phyloP scores from a whole-genome alignment of 1,140 invertebrate species.

The Drosophila baimaii region DNA sequence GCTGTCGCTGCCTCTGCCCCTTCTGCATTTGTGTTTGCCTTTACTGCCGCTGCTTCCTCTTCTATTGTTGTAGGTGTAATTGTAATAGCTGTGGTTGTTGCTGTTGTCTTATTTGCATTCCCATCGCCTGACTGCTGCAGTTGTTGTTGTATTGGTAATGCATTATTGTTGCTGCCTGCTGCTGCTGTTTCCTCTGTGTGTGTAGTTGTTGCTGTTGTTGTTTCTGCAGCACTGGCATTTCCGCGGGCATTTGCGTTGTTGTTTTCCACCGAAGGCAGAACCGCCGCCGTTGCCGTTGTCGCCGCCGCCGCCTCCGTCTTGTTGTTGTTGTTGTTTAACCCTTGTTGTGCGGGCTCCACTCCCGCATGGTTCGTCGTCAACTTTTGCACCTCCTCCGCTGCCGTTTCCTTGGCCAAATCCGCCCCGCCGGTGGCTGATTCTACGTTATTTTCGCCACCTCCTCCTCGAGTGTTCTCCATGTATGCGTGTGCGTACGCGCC shows the following conservation, averaged over 20 bases:
- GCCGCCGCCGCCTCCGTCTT: not conserved
- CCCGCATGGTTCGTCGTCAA: conserved; percentile 14
- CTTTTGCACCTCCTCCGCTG: conserved; percentile 7
- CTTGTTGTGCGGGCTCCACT: conserved; percentile 11
- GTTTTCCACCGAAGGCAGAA: conserved; percentile 23
- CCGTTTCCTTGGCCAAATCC: conserved; percentile 3
- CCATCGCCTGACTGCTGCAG: conserved; percentile 46
- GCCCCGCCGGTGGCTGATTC: conserved; percentile 33
- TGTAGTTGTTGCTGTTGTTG: conserved; percentile 19
- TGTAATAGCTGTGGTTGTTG: conserved; percentile 35
- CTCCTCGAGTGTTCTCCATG: conserved; percentile 71
- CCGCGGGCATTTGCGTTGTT: conserved; percentile 42
- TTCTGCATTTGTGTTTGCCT: conserved; percentile 35
- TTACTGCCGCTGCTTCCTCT: conserved; percentile 12
- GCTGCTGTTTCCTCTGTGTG: conserved; percentile 28
- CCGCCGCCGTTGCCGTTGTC: conserved; percentile 4
- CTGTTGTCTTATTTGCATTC: conserved; percentile 65
- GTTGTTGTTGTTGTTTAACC: conserved; percentile 5
- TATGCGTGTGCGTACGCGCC: conserved; percentile 54
- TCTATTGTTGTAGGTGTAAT: conserved; percentile 14
- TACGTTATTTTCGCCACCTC: conserved; percentile 69
- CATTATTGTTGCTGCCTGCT: conserved; percentile 24
- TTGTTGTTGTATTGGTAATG: conserved; percentile 24
- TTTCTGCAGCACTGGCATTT: conserved; percentile 34
- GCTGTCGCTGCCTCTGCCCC: conserved; percentile 10